A percentile compares a stretch with the other conserved stretches of the same genome.
Conservation (phyloP, 2,888 invertebrate species). For the Gisinianus flammeolus region DNA sequence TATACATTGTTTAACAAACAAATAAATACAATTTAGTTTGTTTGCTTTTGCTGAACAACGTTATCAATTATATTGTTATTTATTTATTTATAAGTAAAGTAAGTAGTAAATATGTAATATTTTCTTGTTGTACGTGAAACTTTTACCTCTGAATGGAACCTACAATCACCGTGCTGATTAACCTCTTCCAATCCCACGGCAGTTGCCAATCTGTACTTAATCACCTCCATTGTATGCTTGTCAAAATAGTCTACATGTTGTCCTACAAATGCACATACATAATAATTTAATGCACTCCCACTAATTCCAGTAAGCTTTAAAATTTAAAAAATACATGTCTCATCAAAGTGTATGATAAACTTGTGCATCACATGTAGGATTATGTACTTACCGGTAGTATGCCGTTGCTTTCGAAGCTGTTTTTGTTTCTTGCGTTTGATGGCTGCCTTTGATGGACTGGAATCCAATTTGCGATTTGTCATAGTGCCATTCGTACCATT, state of each 20-base stretch:
- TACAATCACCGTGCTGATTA: slow-evolving; percentile 33
- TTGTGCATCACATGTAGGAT: background rate
- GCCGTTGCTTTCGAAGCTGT: slow-evolving; percentile 72
- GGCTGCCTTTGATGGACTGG: slow-evolving; percentile 77
- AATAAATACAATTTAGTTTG: too few relatives aligned
- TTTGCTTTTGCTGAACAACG: too few relatives aligned
- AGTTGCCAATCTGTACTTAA: slow-evolving; percentile 78
- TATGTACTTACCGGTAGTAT: slow-evolving; percentile 92
- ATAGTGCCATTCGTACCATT: slow-evolving; percentile 63
- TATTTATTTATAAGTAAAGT: background rate
- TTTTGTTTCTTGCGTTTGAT: slow-evolving; percentile 84
- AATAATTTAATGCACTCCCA: background rate
- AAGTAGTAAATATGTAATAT: background rate
- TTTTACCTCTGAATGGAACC: slow-evolving; percentile 53
- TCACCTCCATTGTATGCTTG: slow-evolving; percentile 87
- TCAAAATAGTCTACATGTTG: slow-evolving; percentile 95
- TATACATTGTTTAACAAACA: slow-evolving; percentile 58
- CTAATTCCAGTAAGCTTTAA: background rate
- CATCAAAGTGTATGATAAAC: background rate
- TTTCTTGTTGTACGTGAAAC: background rate
- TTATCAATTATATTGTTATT: slow-evolving; percentile 3
- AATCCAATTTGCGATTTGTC: slow-evolving; percentile 74
- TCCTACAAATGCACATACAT: slow-evolving; percentile 68
- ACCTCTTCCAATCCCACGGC: slow-evolving; percentile 59
- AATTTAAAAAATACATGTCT: background rate